These are phyloP conservation scores for Malaclemys terrapin DNA, from an alignment of 2,113 vertebrate genomes.

Conservation along the genomic window DNA sequence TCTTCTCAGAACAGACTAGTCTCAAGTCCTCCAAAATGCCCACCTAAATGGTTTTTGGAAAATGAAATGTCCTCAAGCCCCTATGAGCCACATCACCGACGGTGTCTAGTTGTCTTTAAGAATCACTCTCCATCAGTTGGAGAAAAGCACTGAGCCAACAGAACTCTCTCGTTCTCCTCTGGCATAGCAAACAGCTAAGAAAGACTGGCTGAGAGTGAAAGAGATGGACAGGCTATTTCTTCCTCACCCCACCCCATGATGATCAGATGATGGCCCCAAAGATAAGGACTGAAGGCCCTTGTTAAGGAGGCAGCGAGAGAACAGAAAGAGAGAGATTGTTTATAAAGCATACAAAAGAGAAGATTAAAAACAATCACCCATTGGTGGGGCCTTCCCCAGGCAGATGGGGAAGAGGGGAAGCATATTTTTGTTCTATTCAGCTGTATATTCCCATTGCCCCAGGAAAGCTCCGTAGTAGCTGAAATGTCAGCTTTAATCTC, in stretches of 20 bases:
- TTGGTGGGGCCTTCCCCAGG: not conserved
- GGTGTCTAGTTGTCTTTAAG: not conserved
- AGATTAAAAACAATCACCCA: not conserved
- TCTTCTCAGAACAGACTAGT: rapidly evolving
- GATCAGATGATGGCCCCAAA: not conserved
- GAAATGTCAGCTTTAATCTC: constrained; percentile 53
- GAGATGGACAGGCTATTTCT: not conserved
- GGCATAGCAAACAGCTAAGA: rapidly evolving
- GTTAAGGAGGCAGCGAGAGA: not conserved
- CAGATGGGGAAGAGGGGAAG: not conserved
- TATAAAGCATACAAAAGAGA: not conserved
- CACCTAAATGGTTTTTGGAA: not conserved
- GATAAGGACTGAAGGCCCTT: rapidly evolving
- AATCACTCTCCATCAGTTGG: not conserved
- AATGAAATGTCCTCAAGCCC: not conserved
- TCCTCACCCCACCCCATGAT: not conserved
- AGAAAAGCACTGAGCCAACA: not conserved
- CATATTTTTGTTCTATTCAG: not conserved
- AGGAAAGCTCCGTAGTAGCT: not conserved
- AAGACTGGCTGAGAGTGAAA: not conserved
- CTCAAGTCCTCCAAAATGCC: not conserved
- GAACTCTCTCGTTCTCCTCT: not conserved
- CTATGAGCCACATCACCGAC: not conserved
- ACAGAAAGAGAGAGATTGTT: not conserved
- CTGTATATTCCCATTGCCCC: not conserved